These are phyloP conservation scores for Thereva unica DNA, from an alignment of 2,888 invertebrate genomes.

Conservation along the genomic window DNA sequence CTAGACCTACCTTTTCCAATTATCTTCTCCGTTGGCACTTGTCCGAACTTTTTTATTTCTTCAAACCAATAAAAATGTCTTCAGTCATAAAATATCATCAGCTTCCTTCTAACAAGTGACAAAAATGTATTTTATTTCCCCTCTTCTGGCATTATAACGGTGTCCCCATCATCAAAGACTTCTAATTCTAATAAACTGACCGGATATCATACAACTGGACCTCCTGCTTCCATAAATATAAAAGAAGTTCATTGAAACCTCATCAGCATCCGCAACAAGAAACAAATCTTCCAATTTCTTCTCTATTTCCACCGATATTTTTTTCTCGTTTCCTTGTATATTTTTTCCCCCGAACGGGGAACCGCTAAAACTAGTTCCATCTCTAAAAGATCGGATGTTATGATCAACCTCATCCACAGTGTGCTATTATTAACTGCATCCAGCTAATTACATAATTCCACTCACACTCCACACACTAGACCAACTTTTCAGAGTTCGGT, in stretches of 20 bases:
- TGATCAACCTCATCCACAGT: slow-evolving; percentile 25
- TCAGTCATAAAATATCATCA: too few relatives aligned
- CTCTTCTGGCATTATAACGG: too few relatives aligned
- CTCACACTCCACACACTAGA: slow-evolving; percentile 3
- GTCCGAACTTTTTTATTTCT: too few relatives aligned
- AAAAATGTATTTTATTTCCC: too few relatives aligned
- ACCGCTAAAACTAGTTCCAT: slow-evolving; percentile 26
- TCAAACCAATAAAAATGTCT: too few relatives aligned
- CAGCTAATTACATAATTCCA: slow-evolving; percentile 35
- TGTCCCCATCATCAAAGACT: too few relatives aligned
- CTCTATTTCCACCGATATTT: slow-evolving; percentile 8
- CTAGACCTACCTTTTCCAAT: too few relatives aligned
- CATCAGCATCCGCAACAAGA: slow-evolving; percentile 22
- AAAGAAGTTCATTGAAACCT: slow-evolving; percentile 28
- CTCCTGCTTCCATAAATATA: too few relatives aligned
- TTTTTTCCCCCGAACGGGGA: not conserved
- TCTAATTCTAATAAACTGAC: too few relatives aligned
- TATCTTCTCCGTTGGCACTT: too few relatives aligned
- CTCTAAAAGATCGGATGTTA: slow-evolving; percentile 25
- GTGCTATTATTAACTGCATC: slow-evolving; percentile 34
- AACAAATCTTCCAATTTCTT: slow-evolving; percentile 5
- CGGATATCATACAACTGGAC: too few relatives aligned
- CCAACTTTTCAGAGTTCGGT: not conserved
- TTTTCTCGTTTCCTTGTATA: slow-evolving; percentile 13
- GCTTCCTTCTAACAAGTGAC: too few relatives aligned